Percentiles rank a stretch among this genome's conserved stretches.
Conservation (phyloP, 2,888 invertebrate species). For the Napeogenes sylphis region DNA sequence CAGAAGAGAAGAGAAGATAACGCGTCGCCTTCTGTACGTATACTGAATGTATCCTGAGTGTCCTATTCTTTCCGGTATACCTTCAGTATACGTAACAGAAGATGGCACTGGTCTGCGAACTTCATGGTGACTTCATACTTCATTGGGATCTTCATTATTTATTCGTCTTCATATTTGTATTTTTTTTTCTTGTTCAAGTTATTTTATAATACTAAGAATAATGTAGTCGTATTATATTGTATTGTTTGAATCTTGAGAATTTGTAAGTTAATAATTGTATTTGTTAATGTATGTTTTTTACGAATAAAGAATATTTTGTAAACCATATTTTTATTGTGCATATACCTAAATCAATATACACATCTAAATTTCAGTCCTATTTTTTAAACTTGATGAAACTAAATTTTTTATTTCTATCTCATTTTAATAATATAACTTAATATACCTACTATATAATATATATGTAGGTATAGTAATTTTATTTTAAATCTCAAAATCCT, state of each 20-base stretch:
- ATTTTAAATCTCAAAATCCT: too few species aligned
- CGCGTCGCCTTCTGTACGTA: constrained; percentile 97
- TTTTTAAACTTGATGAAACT: too few species aligned
- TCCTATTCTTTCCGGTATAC: constrained; percentile 97
- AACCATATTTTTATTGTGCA: too few species aligned
- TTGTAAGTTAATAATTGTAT: too few species aligned
- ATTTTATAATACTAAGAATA: neutral
- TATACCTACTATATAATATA: too few species aligned
- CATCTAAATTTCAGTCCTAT: too few species aligned
- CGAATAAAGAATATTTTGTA: too few species aligned
- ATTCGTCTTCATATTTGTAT: constrained; percentile 20
- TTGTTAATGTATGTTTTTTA: too few species aligned
- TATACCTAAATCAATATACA: too few species aligned
- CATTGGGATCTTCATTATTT: constrained; percentile 36
- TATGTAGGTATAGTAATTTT: too few species aligned
- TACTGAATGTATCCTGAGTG: constrained; percentile 99
- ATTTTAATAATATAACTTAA: too few species aligned
- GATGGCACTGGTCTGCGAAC: constrained; percentile 86
- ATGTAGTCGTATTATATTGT: neutral
- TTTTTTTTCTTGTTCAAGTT: constrained; percentile 4
- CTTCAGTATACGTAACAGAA: constrained; percentile 99
- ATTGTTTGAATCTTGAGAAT: neutral
- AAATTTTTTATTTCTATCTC: too few species aligned
- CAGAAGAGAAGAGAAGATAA: constrained; percentile 62
- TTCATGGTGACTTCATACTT: constrained; percentile 30